These are phyloP conservation scores for Micrasema minimum DNA, from an alignment of 1,140 invertebrate species.

Conservation along the genomic window DNA sequence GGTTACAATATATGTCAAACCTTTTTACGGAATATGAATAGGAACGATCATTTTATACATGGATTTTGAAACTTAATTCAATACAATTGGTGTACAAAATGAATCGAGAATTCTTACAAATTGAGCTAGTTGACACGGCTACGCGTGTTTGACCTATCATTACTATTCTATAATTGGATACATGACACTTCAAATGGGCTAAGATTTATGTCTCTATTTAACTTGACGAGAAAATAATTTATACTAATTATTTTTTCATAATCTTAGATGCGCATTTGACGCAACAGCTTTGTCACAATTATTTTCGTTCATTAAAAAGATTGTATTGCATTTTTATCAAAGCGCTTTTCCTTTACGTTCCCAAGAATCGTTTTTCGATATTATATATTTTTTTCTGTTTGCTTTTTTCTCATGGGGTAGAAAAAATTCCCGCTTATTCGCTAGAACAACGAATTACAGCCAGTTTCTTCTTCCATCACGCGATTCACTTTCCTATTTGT, in stretches of 20 bases:
- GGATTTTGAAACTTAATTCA: background rate
- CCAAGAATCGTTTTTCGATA: too few relatives aligned
- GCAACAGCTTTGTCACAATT: too few relatives aligned
- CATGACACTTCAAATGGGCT: conserved; percentile 23
- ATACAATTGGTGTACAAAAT: conserved; percentile 2
- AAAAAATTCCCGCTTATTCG: too few relatives aligned
- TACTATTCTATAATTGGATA: conserved; percentile 9
- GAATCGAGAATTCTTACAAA: background rate
- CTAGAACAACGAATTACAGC: background rate
- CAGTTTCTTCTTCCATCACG: background rate
- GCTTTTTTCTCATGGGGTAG: too few relatives aligned
- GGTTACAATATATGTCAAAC: too few relatives aligned
- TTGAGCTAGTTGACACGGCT: conserved; percentile 24
- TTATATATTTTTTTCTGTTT: too few relatives aligned
- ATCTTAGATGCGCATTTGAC: too few relatives aligned
- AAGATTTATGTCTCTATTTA: conserved; percentile 28
- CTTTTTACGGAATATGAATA: background rate
- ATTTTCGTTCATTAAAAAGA: too few relatives aligned
- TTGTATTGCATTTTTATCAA: too few relatives aligned
- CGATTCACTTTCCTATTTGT: background rate
- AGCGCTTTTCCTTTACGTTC: too few relatives aligned
- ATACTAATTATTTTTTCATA: too few relatives aligned
- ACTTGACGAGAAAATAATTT: conserved; percentile 1
- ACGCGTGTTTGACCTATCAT: conserved; percentile 32
- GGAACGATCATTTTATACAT: background rate